Evolutionary conservation across 1,140 invertebrate species (phyloP).

Genomic region (Cyphomyrmex costatus): DNA sequence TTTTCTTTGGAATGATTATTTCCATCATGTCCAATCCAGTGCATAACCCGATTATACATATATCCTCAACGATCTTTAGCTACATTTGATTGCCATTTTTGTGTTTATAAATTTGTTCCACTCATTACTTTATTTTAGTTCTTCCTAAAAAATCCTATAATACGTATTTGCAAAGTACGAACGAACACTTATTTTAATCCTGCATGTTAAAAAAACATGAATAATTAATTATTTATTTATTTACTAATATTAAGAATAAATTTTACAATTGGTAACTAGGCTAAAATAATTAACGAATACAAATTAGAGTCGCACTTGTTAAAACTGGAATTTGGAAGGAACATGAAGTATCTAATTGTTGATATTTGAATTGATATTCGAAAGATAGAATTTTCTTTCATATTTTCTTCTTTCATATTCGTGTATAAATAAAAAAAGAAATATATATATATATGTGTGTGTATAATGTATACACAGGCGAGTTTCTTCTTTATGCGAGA

Average conservation of each 20-base stretch:
- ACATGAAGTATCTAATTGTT: neutral
- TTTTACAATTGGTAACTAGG: neutral
- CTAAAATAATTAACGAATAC: conserved; percentile 4
- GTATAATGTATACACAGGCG: neutral
- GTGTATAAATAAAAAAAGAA: too few relatives aligned
- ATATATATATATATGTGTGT: too few relatives aligned
- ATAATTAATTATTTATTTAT: conserved; percentile 5
- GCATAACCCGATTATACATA: neutral
- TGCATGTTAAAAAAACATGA: neutral
- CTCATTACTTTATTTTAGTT: neutral
- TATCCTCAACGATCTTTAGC: neutral
- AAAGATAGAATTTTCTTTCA: neutral
- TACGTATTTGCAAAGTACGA: neutral
- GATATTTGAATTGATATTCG: neutral
- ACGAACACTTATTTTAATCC: neutral
- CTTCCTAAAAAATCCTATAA: neutral
- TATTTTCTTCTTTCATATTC: neutral
- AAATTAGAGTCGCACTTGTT: neutral
- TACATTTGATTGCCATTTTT: neutral
- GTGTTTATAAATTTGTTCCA: conserved; percentile 10
- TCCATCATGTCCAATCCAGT: neutral
- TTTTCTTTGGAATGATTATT: neutral
- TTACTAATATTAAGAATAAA: neutral
- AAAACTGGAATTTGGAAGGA: neutral
- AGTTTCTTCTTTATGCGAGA: neutral